phyloP scores from a whole-genome alignment of 35 echinoderm and acorn worm species.

The Lytechinus variegatus region DNA sequence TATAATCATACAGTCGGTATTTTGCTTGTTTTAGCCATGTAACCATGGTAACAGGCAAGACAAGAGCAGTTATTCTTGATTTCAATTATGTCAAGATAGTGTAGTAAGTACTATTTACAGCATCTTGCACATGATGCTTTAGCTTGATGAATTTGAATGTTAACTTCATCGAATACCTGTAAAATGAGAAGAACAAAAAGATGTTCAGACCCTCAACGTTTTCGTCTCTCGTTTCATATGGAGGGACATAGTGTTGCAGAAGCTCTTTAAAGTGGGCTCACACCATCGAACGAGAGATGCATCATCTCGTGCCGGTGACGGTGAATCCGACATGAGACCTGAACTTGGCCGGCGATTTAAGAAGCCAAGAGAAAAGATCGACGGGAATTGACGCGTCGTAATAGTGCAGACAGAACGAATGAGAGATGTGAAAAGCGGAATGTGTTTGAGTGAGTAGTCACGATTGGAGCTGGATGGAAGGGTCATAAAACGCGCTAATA shows the following conservation, averaged over 20 bases:
- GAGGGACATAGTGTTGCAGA: neutral
- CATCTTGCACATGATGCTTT: too few species aligned
- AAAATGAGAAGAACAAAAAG: too few species aligned
- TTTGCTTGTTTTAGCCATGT: too few species aligned
- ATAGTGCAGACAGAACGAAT: neutral
- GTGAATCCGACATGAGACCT: neutral
- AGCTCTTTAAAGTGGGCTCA: neutral
- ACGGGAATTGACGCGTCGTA: neutral
- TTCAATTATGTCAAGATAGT: too few species aligned
- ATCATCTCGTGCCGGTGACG: neutral
- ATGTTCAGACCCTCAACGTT: too few species aligned
- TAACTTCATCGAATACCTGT: too few species aligned
- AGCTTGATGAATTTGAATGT: too few species aligned
- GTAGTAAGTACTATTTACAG: too few species aligned
- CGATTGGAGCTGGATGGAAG: slow-evolving; percentile 28
- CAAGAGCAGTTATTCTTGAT: too few species aligned
- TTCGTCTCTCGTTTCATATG: too few species aligned
- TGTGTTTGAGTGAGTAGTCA: slow-evolving; percentile 28
- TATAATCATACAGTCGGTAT: too few species aligned
- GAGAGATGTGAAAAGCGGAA: neutral
- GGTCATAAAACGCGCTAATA: slow-evolving; percentile 54
- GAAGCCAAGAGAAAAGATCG: neutral
- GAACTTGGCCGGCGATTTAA: neutral
- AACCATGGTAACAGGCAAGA: too few species aligned
- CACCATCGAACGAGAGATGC: neutral